These are phyloP conservation scores for Martes martes DNA, from an alignment of 2,113 vertebrate species.

Conservation along the genomic window DNA sequence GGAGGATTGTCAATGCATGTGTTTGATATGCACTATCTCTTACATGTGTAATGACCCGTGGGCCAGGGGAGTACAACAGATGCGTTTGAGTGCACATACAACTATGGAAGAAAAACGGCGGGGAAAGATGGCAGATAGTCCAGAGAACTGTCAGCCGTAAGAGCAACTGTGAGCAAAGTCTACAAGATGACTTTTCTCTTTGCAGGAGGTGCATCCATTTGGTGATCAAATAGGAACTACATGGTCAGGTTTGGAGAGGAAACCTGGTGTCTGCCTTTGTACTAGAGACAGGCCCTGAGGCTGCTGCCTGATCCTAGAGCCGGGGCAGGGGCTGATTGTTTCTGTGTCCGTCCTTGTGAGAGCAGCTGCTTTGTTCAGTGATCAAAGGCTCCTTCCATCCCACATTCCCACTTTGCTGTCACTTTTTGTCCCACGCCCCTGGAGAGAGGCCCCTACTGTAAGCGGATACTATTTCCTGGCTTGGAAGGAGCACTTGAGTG, in stretches of 20 bases:
- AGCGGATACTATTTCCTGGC: background rate
- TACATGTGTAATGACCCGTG: rapidly evolving
- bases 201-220: constrained; percentile 31
- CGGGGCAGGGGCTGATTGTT: constrained; percentile 41
- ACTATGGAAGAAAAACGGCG: background rate
- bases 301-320: constrained; percentile 48
- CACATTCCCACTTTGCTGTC: background rate
- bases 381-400: constrained; percentile 51
- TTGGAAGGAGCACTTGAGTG: background rate
- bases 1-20: background rate
- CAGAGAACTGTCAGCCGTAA: background rate
- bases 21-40: background rate
- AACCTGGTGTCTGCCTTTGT: constrained; percentile 64
- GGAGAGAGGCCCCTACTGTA: background rate
- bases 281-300: constrained; percentile 67
- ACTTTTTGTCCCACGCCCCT: background rate
- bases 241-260: constrained; percentile 34
- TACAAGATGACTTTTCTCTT: constrained; percentile 55
- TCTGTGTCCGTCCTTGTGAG: constrained; percentile 63
- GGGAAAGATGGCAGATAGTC: background rate
- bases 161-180: constrained; percentile 42
- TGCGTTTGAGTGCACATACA: background rate
- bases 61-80: rapidly evolving
- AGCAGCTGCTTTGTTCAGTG: constrained; percentile 57
- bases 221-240: constrained; percentile 61